These are phyloP conservation scores for Hydropsyche tenuis DNA, from an alignment of 1,140 invertebrate genomes.

Conservation along the genomic window DNA sequence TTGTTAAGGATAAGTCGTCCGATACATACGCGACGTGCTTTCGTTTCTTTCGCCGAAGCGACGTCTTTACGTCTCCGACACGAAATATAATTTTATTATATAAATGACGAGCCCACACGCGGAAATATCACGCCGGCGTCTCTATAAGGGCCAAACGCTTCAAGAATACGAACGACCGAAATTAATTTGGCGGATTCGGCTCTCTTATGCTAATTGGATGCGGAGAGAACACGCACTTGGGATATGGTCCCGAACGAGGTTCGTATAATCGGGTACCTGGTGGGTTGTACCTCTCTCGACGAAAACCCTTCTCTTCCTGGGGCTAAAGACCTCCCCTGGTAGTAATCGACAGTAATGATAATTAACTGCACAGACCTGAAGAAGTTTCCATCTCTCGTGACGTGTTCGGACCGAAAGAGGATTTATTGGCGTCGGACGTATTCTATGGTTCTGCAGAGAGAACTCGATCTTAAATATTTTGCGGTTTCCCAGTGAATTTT, in stretches of 20 bases:
- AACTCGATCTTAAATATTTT: too few relatives aligned
- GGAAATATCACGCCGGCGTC: too few relatives aligned
- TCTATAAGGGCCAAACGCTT: too few relatives aligned
- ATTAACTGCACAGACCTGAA: slow-evolving; percentile 29
- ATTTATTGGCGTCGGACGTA: slow-evolving; percentile 4
- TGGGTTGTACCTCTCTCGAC: neutral
- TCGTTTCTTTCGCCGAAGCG: neutral
- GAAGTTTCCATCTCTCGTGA: slow-evolving; percentile 4
- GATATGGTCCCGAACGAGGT: slow-evolving; percentile 8
- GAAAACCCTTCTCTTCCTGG: slow-evolving; percentile 21
- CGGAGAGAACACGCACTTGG: slow-evolving; percentile 17
- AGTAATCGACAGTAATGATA: slow-evolving; percentile 37
- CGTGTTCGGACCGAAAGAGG: neutral
- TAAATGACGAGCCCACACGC: too few relatives aligned
- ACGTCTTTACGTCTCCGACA: too few relatives aligned
- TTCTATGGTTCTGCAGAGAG: neutral
- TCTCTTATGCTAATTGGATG: slow-evolving; percentile 24
- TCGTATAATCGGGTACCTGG: slow-evolving; percentile 4
- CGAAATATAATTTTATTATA: too few relatives aligned
- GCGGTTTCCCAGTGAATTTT: too few relatives aligned
- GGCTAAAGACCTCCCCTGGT: slow-evolving; percentile 28
- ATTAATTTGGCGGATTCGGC: slow-evolving; percentile 8
- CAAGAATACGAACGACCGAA: neutral
- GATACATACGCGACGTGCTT: slow-evolving; percentile 2
- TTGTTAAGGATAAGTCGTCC: slow-evolving; percentile 18